Conservation (phyloP, 64 coral and sea anemone species). For the Pachyseris speciosa region DNA sequence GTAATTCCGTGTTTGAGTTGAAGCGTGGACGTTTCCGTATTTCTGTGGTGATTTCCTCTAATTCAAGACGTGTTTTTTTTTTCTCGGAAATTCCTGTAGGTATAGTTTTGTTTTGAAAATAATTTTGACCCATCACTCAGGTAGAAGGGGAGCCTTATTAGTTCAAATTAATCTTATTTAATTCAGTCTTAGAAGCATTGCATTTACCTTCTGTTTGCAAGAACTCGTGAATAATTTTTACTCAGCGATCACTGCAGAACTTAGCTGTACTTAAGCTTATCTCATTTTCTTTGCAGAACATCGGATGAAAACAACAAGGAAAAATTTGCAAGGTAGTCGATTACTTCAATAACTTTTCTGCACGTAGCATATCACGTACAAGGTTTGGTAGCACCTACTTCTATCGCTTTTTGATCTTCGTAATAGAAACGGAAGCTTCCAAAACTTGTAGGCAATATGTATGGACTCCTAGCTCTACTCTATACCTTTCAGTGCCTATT, state of each 20-base stretch:
- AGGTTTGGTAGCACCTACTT: background rate
- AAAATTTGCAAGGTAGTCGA: conserved; percentile 77
- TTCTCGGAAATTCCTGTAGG: too few relatives aligned
- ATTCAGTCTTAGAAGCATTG: too few relatives aligned
- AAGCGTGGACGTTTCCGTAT: background rate
- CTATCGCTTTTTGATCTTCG: background rate
- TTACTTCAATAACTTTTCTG: too few relatives aligned
- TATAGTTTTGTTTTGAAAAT: background rate
- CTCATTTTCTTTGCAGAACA: conserved; percentile 4
- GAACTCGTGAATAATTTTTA: too few relatives aligned
- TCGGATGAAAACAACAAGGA: conserved; percentile 56
- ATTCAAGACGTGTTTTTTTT: background rate
- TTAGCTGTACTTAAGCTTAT: background rate
- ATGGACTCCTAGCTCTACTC: too few relatives aligned
- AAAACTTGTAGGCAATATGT: too few relatives aligned
- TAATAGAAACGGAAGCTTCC: background rate
- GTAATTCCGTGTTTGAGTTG: background rate
- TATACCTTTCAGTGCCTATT: too few relatives aligned
- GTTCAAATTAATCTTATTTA: too few relatives aligned
- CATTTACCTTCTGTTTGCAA: too few relatives aligned
- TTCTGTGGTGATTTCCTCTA: conserved; percentile 24
- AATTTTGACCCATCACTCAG: background rate
- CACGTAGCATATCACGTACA: background rate
- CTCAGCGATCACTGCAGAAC: background rate
- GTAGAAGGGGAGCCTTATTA: too few relatives aligned